Evolutionary conservation across 2,888 invertebrate genomes (phyloP), one percentile per base, ranked within the genome.

Genomic region (Lamellibrachia columna): DNA sequence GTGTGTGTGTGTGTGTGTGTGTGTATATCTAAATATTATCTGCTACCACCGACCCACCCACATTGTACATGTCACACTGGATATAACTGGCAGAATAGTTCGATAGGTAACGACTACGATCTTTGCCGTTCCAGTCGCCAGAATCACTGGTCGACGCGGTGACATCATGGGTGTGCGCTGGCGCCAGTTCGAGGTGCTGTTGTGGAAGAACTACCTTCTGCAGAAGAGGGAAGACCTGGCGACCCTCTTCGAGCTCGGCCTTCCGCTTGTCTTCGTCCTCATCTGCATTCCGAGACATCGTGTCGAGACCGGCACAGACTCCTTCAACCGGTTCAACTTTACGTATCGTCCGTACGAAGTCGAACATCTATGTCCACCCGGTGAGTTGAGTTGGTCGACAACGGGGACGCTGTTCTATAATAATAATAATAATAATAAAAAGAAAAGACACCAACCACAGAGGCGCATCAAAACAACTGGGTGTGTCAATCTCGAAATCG

Each of bases 31-130:
- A 58, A 0, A 28, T 28, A 28, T 28, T 28, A 28, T 28, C 28
- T 28, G 28, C 28, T 28, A 94, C 94, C 52, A 94, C 91, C n/a
- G 94, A 93, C 11, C 93, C 93, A 92, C 93, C 93, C 28, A 94
- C 91, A 91, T 94, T 93, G 91, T 93, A 93, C 15, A 93, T 58
- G 55, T 93, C 92, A 58, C 92, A 92, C 90, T 94, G 93, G 52
- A 94, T 92, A 93, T 94, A 93, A 28, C 28, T 28, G 28, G 28
- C 28, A 28, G 40, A 40, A 40, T 40, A 40, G 40, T 40, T 40
- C 40, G 40, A 40, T 40, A 40, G 40, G 0, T 40, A 40, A 40
- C 40, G 40, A 40, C 1, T 40, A 40, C 40, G 40, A 40, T 40
- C 40, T 40, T 40, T 40, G 40, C 40, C 40, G 40, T 40, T 40